Conservation (phyloP, 2,113 vertebrate genomes). For the Lepus europaeus region DNA sequence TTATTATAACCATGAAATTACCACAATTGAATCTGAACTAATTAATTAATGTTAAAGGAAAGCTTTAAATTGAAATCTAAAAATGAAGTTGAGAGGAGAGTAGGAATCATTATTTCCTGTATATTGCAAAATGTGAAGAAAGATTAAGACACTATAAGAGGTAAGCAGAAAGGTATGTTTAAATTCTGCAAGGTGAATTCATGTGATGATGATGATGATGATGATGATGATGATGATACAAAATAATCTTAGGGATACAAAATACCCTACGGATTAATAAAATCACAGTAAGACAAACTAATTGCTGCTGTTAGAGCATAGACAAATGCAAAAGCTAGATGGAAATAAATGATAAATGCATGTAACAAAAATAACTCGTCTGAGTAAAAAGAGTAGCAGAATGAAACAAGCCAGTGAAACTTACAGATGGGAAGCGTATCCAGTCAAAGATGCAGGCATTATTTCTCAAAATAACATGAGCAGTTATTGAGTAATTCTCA, state of each 20-base stretch:
- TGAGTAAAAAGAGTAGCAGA: not conserved
- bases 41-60: constrained; percentile 26
- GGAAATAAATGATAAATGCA: not conserved
- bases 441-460: not conserved
- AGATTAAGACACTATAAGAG: not conserved
- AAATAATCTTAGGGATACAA: constrained; percentile 15
- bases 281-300: not conserved
- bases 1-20: not conserved
- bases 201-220: not conserved
- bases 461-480: constrained; percentile 19
- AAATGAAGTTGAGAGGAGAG: not conserved
- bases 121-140: not conserved
- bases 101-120: not conserved
- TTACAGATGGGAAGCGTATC: not conserved
- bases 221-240: not conserved
- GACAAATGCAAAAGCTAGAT: not conserved
- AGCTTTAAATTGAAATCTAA: constrained; percentile 13
- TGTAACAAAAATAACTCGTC: not conserved
- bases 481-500: not conserved
- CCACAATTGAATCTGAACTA: not conserved
- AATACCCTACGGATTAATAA: constrained; percentile 1
- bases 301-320: not conserved
- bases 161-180: not conserved
- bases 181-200: constrained; percentile 21
- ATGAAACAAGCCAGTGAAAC: not conserved